Base-by-base conservation (phyloP, 37 sponge, comb jelly and placozoan species). In the Crambe crambe region DNA sequence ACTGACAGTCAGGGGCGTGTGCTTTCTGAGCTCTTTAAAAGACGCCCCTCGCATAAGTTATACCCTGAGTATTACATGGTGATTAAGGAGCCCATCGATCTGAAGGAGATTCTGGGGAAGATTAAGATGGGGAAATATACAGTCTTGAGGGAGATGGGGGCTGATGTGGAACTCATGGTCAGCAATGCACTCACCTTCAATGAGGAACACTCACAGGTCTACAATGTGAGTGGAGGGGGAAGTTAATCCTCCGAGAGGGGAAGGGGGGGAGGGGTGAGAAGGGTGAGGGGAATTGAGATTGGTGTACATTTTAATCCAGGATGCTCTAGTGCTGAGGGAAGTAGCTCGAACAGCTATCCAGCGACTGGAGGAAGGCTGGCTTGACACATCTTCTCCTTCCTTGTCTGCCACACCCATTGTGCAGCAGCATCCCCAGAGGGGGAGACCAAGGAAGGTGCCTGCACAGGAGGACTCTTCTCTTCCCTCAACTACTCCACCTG, bases 31-130 rank as follows among this genome's bases (percentile, higher is more conserved):
- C 68, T 89, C 17, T 93, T 93, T 56, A 78, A 78, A 83, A 42
- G 39, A 12, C 40, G 66, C 31, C 94, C 94, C 0, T 93, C 94
- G 20, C 27, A 70, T 22, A 93, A 85, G 61, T 31, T 86, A 51
- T 92, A 92, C 66, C 88, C 88, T 0, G 85, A 92, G 63, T 95
- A 95, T 74, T 95, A 95, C 66, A 30, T 84, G 26, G 87, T 92
- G 35, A 86, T 95, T 39, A 78, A 68, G 57, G 35, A 73, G 26
- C 96, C 96, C 9, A 95, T 92, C 20, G 93, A 92, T 62, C 69
- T 95, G 37, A 74, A 37, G 42, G 92, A 86, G 77, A 92, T 95
- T 27, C 57, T 59, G 21, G 68, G 34, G 17, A 92, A 82, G 63
- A 81, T 89, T 18, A 36, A 58, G 22, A 31, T 41, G 2, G 56